Evolutionary conservation across 2,888 invertebrate genomes (phyloP).

Genomic region (Drosophila birchii): DNA sequence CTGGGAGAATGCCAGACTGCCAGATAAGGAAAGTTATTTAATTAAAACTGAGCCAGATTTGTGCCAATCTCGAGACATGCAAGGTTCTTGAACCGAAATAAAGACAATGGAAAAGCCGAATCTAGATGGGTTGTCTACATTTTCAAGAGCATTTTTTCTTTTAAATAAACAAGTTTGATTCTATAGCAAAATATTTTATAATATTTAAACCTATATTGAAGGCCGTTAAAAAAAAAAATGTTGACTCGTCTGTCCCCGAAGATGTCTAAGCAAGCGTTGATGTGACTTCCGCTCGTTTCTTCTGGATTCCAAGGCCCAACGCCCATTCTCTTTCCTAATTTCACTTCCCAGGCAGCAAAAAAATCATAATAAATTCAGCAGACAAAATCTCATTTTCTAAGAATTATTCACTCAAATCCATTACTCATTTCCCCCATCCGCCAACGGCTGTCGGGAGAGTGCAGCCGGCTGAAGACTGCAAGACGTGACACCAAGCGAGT

Average conservation of each 20-base stretch:
- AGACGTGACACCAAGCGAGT: conserved; percentile 57
- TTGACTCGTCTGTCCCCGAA: background rate
- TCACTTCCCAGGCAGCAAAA: conserved; percentile 29
- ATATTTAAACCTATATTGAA: background rate
- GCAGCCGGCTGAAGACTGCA: conserved; percentile 40
- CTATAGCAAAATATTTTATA: background rate
- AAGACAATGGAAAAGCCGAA: conserved; percentile 1
- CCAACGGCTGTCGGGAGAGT: conserved; percentile 29
- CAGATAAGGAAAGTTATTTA: conserved; percentile 73
- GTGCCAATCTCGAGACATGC: conserved; percentile 68
- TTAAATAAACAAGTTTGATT: background rate
- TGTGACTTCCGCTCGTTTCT: background rate
- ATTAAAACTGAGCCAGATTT: conserved; percentile 68
- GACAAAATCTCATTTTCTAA: conserved; percentile 50
- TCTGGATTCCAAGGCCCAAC: background rate
- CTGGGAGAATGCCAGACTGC: conserved; percentile 29
- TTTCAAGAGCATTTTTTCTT: background rate
- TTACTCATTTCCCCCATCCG: conserved; percentile 48
- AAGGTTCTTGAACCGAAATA: conserved; percentile 40
- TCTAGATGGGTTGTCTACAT: background rate
- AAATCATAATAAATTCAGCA: conserved; percentile 35
- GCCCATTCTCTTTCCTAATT: conserved; percentile 25
- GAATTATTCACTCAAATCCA: conserved; percentile 47
- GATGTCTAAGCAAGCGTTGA: background rate
- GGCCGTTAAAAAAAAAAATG: background rate